Percentiles rank a stretch among this genome's conserved stretches.
Evolutionary conservation across 2,797 vertebrate genomes (phyloP).

Genomic region (Setipinna tenuifilis): DNA sequence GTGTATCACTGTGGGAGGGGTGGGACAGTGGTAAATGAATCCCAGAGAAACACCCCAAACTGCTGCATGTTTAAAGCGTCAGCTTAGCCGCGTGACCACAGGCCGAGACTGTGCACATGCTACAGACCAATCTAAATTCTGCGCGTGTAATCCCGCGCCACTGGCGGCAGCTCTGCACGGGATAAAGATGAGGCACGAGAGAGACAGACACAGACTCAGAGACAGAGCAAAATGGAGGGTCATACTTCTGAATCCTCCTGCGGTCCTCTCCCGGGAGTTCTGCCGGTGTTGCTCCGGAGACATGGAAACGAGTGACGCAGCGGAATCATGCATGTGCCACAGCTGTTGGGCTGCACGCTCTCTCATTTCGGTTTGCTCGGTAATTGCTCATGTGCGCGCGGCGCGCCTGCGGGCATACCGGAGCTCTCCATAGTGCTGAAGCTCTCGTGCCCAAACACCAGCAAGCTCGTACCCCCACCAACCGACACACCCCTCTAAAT

Average conservation of each 20-base stretch:
- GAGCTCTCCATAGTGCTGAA: slow-evolving; percentile 38
- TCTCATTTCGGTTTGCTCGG: not conserved
- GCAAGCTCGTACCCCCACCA: not conserved
- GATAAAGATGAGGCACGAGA: too few relatives aligned
- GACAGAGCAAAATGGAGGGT: too few relatives aligned
- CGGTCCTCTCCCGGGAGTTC: not conserved
- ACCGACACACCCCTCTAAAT: not conserved
- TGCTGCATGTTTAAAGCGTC: too few relatives aligned
- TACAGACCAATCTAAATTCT: too few relatives aligned
- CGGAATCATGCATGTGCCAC: slow-evolving; percentile 5
- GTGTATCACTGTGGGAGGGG: too few relatives aligned
- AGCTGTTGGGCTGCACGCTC: not conserved
- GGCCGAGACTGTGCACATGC: too few relatives aligned
- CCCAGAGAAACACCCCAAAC: too few relatives aligned
- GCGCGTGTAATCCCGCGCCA: too few relatives aligned
- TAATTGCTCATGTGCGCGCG: not conserved
- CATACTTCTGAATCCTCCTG: not conserved
- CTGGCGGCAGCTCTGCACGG: too few relatives aligned
- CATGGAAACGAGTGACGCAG: not conserved
- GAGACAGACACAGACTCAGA: too few relatives aligned
- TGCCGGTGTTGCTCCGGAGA: not conserved
- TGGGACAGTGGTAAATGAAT: too few relatives aligned
- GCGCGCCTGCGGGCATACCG: not conserved
- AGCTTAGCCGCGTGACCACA: too few relatives aligned
- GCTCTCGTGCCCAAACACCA: not conserved